Percentiles rank a stretch among this genome's conserved stretches.
Conservation (phyloP, 2,888 invertebrate genomes). For the Agriopis marginaria region DNA sequence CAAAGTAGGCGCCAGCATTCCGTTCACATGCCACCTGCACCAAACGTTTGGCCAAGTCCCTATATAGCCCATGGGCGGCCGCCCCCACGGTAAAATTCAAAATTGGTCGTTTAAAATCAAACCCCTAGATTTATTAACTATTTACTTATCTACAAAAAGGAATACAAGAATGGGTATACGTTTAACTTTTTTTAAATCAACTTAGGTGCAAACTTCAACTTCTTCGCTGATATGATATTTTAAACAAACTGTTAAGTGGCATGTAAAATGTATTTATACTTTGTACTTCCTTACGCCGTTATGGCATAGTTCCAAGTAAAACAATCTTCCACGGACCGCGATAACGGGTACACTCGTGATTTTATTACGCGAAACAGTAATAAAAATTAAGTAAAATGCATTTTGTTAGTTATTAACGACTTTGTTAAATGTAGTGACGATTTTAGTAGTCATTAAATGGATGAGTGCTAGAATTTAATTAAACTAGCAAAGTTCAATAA, state of each 20-base stretch:
- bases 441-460: constrained; percentile 1
- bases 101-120: too few relatives aligned
- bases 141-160: too few relatives aligned
- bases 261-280: constrained; percentile 85
- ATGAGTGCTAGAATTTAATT: neutral
- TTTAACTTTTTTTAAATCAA: too few relatives aligned
- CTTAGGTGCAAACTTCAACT: constrained; percentile 42
- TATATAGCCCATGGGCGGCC: too few relatives aligned
- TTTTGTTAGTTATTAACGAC: constrained; percentile 50
- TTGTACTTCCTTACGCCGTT: constrained; percentile 82
- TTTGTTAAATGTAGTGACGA: neutral
- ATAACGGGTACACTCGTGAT: constrained; percentile 73
- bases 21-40: too few relatives aligned
- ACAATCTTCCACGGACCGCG: constrained; percentile 79
- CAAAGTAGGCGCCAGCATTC: too few relatives aligned
- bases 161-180: too few relatives aligned
- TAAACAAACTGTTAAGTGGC: constrained; percentile 80
- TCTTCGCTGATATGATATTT: constrained; percentile 73
- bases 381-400: constrained; percentile 71
- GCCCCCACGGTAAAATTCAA: too few relatives aligned
- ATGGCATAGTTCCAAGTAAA: constrained; percentile 83
- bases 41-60: too few relatives aligned
- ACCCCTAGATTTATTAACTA: too few relatives aligned
- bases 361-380: constrained; percentile 74
- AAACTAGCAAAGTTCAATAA: too few relatives aligned